phyloP scores from a whole-genome alignment of 2,888 invertebrate genomes.

The Argyra leucocephala region DNA sequence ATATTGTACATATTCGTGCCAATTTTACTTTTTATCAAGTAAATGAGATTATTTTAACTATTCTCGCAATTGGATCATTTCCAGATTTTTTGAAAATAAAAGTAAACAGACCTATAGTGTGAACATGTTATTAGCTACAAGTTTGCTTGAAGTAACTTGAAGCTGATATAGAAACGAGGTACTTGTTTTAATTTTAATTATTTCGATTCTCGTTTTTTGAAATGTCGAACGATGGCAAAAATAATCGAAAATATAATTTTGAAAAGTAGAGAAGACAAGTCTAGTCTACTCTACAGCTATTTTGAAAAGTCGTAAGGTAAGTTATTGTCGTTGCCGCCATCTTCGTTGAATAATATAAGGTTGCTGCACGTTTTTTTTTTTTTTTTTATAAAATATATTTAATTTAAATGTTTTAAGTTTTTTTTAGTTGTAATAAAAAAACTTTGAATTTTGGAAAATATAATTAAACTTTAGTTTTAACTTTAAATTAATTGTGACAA shows the following conservation, averaged over 20 bases:
- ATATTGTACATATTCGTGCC: too few species aligned
- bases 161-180: too few species aligned
- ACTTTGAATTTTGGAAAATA: not conserved
- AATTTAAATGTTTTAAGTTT: not conserved
- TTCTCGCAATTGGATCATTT: too few species aligned
- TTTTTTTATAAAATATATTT: not conserved
- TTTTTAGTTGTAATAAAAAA: not conserved
- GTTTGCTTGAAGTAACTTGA: too few species aligned
- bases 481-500: not conserved
- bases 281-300: not conserved
- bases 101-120: too few species aligned
- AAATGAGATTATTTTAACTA: too few species aligned
- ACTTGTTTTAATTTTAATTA: too few species aligned
- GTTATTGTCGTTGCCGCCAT: constrained; percentile 4
- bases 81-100: too few species aligned
- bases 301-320: constrained; percentile 1
- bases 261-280: not conserved
- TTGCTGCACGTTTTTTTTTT: constrained; percentile 5
- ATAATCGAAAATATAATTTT: not conserved
- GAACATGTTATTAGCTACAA: too few species aligned
- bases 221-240: not conserved
- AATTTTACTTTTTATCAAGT: too few species aligned
- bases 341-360: constrained; percentile 3
- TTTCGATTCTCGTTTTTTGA: not conserved
- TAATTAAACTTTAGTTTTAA: not conserved